phyloP scores from a whole-genome alignment of 2,888 invertebrate genomes.

The Pocota personata region DNA sequence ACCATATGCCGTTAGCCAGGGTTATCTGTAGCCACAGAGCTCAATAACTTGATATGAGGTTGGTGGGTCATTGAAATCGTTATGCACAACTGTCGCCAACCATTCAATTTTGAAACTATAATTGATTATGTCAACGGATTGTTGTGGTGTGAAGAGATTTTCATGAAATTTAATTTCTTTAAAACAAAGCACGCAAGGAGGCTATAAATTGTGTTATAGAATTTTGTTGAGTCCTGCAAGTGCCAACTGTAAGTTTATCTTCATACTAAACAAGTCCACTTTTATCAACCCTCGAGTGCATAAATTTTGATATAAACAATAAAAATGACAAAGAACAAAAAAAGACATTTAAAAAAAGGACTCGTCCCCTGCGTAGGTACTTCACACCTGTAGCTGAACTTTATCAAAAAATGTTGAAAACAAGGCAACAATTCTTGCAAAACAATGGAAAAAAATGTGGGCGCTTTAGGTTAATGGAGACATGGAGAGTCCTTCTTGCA shows the following conservation, averaged over 20 bases:
- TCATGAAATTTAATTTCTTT: not conserved
- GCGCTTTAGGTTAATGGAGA: conserved; percentile 43
- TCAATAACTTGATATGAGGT: not conserved
- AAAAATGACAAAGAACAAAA: conserved; percentile 3
- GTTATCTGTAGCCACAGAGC: conserved; percentile 10
- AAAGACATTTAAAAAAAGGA: conserved; percentile 20
- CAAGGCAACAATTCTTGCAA: conserved; percentile 8
- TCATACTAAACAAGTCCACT: conserved; percentile 28
- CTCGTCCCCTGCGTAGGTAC: conserved; percentile 17
- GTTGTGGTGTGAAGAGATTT: not conserved
- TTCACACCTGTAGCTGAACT: conserved; percentile 57
- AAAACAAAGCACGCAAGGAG: not conserved
- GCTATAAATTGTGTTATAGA: not conserved
- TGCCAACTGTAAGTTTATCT: conserved; percentile 18
- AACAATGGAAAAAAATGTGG: conserved; percentile 28
- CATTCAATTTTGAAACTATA: conserved; percentile 10
- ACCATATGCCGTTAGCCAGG: not conserved
- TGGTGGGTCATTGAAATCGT: not conserved
- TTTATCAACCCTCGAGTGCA: conserved; percentile 1
- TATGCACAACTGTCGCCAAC: conserved; percentile 5
- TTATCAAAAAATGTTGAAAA: not conserved
- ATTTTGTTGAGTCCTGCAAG: not conserved
- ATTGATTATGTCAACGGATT: not conserved
- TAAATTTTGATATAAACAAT: conserved; percentile 34
- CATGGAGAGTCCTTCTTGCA: conserved; percentile 6